These are phyloP conservation scores for Epinotia brunnichana DNA, from an alignment of 2,888 invertebrate species.

Conservation along the genomic window DNA sequence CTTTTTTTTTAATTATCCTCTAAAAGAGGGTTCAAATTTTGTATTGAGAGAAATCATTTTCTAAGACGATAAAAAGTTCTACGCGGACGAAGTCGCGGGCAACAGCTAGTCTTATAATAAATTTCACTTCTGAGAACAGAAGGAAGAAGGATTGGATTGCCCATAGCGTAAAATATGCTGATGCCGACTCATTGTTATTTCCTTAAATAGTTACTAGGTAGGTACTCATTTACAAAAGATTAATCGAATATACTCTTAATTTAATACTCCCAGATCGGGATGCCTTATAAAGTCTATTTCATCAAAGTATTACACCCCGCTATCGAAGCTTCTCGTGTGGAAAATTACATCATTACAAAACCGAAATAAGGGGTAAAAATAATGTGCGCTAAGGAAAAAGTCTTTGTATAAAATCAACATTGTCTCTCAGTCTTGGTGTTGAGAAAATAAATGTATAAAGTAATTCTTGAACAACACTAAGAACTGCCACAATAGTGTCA, in stretches of 20 bases:
- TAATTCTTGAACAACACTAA: too few species aligned
- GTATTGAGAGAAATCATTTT: too few species aligned
- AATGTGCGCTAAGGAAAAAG: slow-evolving; percentile 16
- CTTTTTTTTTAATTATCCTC: too few species aligned
- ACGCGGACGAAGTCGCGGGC: too few species aligned
- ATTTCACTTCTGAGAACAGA: too few species aligned
- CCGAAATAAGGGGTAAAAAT: slow-evolving; percentile 34
- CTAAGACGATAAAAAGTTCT: too few species aligned
- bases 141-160: not conserved
- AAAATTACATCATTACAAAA: slow-evolving; percentile 40
- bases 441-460: not conserved
- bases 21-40: too few species aligned
- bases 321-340: slow-evolving; percentile 26
- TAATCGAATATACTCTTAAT: not conserved
- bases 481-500: too few species aligned
- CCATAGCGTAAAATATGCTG: not conserved
- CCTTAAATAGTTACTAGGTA: not conserved
- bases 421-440: not conserved
- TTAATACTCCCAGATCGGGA: not conserved
- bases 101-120: too few species aligned
- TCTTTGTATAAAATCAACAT: slow-evolving; percentile 23
- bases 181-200: not conserved
- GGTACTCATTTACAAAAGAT: not conserved
- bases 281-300: slow-evolving; percentile 12
- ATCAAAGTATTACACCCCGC: not conserved